phyloP scores from a whole-genome alignment of 2,113 vertebrate species.

The Pygoscelis antarcticus region DNA sequence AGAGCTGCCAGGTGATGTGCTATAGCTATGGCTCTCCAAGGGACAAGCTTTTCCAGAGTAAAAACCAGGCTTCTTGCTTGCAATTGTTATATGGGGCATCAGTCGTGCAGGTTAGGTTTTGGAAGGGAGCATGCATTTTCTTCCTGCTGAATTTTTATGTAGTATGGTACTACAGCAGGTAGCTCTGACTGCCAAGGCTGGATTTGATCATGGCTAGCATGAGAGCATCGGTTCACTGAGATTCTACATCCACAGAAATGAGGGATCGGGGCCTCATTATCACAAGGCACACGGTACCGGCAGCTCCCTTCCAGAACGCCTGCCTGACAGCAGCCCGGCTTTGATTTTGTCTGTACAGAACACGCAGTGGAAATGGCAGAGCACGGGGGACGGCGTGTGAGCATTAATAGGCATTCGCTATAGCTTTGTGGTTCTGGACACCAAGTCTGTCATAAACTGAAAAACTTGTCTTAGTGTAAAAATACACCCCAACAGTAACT shows the following conservation, averaged over 20 bases:
- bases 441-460: not conserved
- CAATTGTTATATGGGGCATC: not conserved
- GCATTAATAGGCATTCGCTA: not conserved
- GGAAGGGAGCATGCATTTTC: not conserved
- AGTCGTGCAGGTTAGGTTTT: not conserved
- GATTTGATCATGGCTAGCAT: not conserved
- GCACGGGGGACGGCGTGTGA: fast-evolving
- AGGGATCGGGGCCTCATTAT: not conserved
- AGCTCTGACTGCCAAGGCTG: not conserved
- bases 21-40: fast-evolving
- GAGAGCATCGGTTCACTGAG: not conserved
- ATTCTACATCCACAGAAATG: not conserved
- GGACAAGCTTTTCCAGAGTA: not conserved
- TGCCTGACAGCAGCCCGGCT: not conserved
- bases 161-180: not conserved
- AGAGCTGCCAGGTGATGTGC: not conserved
- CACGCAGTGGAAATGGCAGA: not conserved
- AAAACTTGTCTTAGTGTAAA: not conserved
- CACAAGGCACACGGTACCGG: not conserved
- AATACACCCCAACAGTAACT: not conserved
- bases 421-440: not conserved
- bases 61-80: not conserved
- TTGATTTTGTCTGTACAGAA: not conserved
- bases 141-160: not conserved
- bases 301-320: not conserved